These are phyloP conservation scores for Dynastes tityus DNA, from an alignment of 2,888 invertebrate genomes.

Conservation along the genomic window DNA sequence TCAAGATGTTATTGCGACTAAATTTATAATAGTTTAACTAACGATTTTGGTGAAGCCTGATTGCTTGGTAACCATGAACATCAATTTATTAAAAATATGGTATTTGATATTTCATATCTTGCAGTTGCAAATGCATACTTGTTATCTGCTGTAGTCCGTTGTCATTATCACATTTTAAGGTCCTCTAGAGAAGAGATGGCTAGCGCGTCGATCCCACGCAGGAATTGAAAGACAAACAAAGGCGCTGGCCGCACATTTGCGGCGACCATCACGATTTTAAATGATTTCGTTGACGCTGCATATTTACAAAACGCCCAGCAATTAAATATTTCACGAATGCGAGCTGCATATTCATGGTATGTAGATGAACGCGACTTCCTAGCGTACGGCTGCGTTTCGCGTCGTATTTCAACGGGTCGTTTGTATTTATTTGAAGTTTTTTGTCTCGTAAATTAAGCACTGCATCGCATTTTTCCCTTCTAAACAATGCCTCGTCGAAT, in stretches of 20 bases:
- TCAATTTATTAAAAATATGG: no score
- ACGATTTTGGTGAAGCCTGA: no score
- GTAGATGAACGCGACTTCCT: not conserved
- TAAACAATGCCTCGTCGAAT: not conserved
- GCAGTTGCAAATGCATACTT: no score
- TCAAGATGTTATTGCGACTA: no score
- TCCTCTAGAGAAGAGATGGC: no score
- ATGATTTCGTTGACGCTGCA: not conserved
- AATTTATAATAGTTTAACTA: no score
- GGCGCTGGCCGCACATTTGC: not conserved
- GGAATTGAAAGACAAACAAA: constrained; percentile 18
- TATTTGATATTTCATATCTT: no score
- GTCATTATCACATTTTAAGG: no score
- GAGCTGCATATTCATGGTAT: not conserved
- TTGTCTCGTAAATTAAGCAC: not conserved
- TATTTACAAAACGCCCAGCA: constrained; percentile 1
- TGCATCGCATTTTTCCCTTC: constrained; percentile 4
- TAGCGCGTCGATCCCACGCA: not conserved
- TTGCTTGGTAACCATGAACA: no score
- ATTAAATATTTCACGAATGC: constrained; percentile 12
- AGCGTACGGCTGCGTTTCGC: no score
- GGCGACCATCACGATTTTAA: not conserved
- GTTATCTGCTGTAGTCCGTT: no score
- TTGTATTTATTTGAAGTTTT: constrained; percentile 1
- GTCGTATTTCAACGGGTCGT: not conserved